Evolutionary conservation across 2,888 invertebrate species (phyloP).

Genomic region (Electrophaes corylata): DNA sequence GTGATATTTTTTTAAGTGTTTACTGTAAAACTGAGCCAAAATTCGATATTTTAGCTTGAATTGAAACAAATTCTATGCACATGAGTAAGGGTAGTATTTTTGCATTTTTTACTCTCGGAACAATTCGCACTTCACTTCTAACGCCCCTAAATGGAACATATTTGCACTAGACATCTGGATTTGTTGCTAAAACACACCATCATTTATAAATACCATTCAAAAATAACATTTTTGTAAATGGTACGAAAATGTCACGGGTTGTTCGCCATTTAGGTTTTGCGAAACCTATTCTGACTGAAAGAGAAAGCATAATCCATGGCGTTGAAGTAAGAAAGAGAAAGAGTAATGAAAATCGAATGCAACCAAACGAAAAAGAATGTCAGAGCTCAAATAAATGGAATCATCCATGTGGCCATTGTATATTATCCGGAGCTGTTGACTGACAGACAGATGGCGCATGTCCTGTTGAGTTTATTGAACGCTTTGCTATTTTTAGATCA

Average conservation of each 20-base stretch:
- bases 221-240: conserved; percentile 55
- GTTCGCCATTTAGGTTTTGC: conserved; percentile 70
- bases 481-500: conserved; percentile 71
- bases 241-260: conserved; percentile 68
- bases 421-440: conserved; percentile 36
- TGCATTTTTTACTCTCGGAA: conserved; percentile 30
- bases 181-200: conserved; percentile 54
- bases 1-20: not conserved
- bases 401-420: conserved; percentile 19
- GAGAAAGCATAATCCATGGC: conserved; percentile 44
- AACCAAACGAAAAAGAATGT: conserved; percentile 47
- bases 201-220: conserved; percentile 37
- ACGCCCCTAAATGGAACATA: conserved; percentile 20
- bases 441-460: conserved; percentile 69
- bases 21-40: conserved; percentile 2
- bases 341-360: conserved; percentile 43
- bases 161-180: conserved; percentile 44
- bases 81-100: conserved; percentile 40
- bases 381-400: conserved; percentile 22
- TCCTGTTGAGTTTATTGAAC: conserved; percentile 79
- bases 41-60: not conserved
- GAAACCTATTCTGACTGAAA: conserved; percentile 52
- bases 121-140: conserved; percentile 37
- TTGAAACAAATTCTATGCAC: conserved; percentile 35
- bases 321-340: conserved; percentile 47